Conservation (phyloP, 2,888 invertebrate species). For the Chalcosyrphus nemorum region DNA sequence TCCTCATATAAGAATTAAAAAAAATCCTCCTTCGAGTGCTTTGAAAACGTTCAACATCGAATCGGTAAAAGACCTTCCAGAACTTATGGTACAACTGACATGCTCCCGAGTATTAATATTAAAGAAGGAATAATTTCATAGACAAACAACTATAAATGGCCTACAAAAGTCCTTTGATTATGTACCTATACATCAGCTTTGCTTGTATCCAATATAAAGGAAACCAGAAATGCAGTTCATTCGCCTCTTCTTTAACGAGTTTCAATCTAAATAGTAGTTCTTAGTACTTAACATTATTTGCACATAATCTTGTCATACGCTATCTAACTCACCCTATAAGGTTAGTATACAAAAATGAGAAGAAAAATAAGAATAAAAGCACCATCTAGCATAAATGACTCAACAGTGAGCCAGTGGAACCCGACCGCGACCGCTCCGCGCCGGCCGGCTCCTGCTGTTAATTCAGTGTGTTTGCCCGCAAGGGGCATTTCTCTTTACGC, state of each 20-base stretch:
- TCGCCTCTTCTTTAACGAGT: background rate
- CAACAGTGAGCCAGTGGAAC: conserved; percentile 63
- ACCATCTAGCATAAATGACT: conserved; percentile 72
- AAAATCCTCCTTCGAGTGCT: too few species aligned
- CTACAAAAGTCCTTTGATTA: background rate
- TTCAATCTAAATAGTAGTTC: background rate
- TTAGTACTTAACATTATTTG: conserved; percentile 21
- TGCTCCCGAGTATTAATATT: too few species aligned
- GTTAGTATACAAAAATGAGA: conserved; percentile 53
- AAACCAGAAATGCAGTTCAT: background rate
- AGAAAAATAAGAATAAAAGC: conserved; percentile 55
- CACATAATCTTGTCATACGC: conserved; percentile 39
- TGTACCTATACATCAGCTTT: background rate
- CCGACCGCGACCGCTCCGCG: conserved; percentile 58
- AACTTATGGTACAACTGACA: too few species aligned
- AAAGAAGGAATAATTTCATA: too few species aligned
- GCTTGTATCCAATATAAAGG: background rate
- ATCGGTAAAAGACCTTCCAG: too few species aligned
- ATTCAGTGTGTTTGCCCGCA: conserved; percentile 69
- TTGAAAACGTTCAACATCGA: too few species aligned
- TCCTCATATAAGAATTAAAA: too few species aligned
- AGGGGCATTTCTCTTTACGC: conserved; percentile 73
- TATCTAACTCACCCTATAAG: conserved; percentile 65
- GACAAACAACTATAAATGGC: too few species aligned
- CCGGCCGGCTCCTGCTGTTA: conserved; percentile 65